Conservation (phyloP, 2,888 invertebrate species). For the Alloscopus bannaensis region DNA sequence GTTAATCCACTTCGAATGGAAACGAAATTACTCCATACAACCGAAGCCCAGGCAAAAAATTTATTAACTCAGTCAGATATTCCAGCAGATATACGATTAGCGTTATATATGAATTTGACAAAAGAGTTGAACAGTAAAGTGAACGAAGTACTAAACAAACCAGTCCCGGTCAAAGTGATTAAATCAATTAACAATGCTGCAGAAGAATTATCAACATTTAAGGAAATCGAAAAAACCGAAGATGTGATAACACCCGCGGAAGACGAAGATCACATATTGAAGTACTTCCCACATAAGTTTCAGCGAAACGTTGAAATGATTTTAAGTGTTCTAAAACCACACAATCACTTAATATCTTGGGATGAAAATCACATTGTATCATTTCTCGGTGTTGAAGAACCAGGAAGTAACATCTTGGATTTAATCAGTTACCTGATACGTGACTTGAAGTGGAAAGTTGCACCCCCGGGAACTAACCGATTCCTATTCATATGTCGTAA, state of each 20-base stretch:
- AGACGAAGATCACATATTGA: background rate
- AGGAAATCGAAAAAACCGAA: too few species aligned
- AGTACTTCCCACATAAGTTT: slow-evolving; percentile 12
- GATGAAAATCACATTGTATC: slow-evolving; percentile 20
- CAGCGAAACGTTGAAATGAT: background rate
- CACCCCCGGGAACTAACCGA: slow-evolving; percentile 41
- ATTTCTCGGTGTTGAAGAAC: slow-evolving; percentile 38
- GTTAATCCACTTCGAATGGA: too few species aligned
- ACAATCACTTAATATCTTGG: slow-evolving; percentile 40
- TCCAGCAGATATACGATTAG: slow-evolving; percentile 54
- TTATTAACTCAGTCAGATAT: slow-evolving; percentile 2
- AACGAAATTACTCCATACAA: background rate
- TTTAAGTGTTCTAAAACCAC: slow-evolving; percentile 26
- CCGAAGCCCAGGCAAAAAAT: background rate
- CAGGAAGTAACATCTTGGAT: slow-evolving; percentile 33
- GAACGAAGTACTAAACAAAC: background rate
- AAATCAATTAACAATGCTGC: too few species aligned
- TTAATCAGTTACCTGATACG: slow-evolving; percentile 33
- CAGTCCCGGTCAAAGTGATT: background rate
- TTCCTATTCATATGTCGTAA: slow-evolving; percentile 43
- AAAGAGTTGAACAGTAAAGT: slow-evolving; percentile 10
- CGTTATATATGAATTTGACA: slow-evolving; percentile 31
- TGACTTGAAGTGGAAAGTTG: slow-evolving; percentile 11
- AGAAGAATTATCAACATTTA: too few species aligned
- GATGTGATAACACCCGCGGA: too few species aligned